Conservation (phyloP, 2,888 invertebrate genomes). For the Suillia variegata region DNA sequence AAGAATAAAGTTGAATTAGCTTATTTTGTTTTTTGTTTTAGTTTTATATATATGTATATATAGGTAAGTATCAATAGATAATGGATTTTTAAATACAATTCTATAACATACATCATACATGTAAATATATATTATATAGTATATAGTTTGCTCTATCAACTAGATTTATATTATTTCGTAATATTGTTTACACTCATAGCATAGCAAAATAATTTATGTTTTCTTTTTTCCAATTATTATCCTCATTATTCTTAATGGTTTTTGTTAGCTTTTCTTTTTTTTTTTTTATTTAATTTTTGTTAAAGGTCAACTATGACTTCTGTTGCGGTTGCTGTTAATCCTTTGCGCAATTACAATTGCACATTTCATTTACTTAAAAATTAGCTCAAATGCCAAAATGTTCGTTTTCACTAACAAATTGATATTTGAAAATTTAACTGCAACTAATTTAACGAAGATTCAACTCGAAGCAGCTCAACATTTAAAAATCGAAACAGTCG, state of each 20-base stretch:
- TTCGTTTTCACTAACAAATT: no score
- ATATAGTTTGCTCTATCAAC: constrained; percentile 11
- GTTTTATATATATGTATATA: neutral
- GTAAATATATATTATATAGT: constrained; percentile 24
- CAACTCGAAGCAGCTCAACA: no score
- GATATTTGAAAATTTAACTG: no score
- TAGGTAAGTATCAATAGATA: neutral
- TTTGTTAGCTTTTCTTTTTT: neutral
- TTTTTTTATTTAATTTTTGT: neutral
- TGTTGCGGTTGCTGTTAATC: no score
- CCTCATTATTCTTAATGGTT: neutral
- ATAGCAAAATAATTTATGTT: constrained; percentile 31
- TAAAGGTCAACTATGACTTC: no score
- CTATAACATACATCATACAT: constrained; percentile 31
- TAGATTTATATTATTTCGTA: neutral
- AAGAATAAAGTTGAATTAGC: neutral
- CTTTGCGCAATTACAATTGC: no score
- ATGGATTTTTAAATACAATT: neutral
- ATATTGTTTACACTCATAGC: neutral
- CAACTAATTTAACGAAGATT: no score
- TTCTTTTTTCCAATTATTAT: constrained; percentile 14
- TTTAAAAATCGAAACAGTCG: neutral
- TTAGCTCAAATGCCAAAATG: no score
- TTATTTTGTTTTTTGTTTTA: neutral
- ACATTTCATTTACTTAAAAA: neutral